Conservation (phyloP, 2,888 invertebrate species). For the Microctonus hyperodae region DNA sequence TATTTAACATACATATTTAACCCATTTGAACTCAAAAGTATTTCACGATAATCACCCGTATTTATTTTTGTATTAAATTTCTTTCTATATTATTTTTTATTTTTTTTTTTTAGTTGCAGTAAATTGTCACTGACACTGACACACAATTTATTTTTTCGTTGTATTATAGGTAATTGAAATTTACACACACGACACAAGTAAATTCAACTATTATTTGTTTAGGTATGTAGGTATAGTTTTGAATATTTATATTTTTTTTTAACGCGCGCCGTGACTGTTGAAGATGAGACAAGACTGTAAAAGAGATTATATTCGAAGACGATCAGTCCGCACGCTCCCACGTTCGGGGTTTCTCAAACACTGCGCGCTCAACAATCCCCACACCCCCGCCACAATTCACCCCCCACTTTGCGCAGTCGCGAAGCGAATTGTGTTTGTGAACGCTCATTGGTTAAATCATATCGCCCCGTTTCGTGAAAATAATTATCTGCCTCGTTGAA, state of each 20-base stretch:
- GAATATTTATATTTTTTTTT: background rate
- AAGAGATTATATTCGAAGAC: conserved; percentile 28
- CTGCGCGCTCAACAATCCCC: conserved; percentile 50
- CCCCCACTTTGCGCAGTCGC: conserved; percentile 21
- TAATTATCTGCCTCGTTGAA: conserved; percentile 21
- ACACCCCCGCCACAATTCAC: conserved; percentile 47
- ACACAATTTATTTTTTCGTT: background rate
- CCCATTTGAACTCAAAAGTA: background rate
- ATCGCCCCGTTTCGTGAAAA: background rate
- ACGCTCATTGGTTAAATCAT: conserved; percentile 32
- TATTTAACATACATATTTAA: background rate
- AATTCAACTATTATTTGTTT: background rate
- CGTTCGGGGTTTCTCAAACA: conserved; percentile 54
- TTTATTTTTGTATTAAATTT: background rate
- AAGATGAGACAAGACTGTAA: background rate
- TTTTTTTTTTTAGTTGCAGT: background rate
- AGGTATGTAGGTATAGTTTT: background rate
- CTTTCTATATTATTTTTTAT: background rate
- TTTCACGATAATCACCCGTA: background rate
- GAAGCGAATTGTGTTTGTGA: conserved; percentile 7
- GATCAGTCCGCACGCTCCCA: conserved; percentile 43
- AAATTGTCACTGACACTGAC: conserved; percentile 8
- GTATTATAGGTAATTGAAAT: background rate
- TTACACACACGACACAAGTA: background rate
- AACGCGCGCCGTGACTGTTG: background rate